A percentile compares a stretch with the other conserved stretches of the same genome.
phyloP scores from a whole-genome alignment of 2,888 invertebrate genomes.

The Hedychridium roseum region DNA sequence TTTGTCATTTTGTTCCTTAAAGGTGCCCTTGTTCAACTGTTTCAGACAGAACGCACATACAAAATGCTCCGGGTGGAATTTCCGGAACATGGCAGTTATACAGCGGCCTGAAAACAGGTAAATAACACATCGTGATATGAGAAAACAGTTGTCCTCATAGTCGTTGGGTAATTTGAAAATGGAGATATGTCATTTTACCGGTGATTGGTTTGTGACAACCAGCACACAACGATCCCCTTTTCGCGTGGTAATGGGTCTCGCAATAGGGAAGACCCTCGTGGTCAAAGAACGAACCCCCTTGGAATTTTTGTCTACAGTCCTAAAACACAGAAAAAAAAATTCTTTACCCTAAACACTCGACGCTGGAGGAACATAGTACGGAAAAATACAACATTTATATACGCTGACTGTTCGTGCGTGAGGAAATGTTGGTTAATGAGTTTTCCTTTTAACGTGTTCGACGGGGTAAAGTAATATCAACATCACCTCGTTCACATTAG shows the following conservation, averaged over 20 bases:
- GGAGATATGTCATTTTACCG: conserved; percentile 60
- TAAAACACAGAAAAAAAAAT: conserved; percentile 56
- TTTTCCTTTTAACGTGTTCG: too few relatives aligned
- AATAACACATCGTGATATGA: too few relatives aligned
- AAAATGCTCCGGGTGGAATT: conserved; percentile 99
- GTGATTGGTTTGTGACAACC: conserved; percentile 98
- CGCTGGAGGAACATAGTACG: too few relatives aligned
- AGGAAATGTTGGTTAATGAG: too few relatives aligned
- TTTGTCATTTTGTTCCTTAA: conserved; percentile 98
- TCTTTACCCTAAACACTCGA: too few relatives aligned
- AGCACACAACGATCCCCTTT: conserved; percentile 95
- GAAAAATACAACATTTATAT: too few relatives aligned
- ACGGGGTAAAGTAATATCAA: too few relatives aligned
- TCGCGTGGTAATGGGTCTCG: conserved; percentile 98
- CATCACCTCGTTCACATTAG: too few relatives aligned
- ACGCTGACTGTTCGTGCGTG: too few relatives aligned
- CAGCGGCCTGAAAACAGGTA: conserved; percentile 91
- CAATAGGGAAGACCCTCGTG: conserved; percentile 98
- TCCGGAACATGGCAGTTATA: conserved; percentile 98
- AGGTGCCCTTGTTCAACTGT: conserved; percentile 98
- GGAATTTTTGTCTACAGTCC: conserved; percentile 97
- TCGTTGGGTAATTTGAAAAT: neutral
- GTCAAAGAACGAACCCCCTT: conserved; percentile 98
- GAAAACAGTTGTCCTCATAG: too few relatives aligned
- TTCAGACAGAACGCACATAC: conserved; percentile 99